phyloP scores from a whole-genome alignment of 2,113 vertebrate genomes.

The Bombycilla garrulus region DNA sequence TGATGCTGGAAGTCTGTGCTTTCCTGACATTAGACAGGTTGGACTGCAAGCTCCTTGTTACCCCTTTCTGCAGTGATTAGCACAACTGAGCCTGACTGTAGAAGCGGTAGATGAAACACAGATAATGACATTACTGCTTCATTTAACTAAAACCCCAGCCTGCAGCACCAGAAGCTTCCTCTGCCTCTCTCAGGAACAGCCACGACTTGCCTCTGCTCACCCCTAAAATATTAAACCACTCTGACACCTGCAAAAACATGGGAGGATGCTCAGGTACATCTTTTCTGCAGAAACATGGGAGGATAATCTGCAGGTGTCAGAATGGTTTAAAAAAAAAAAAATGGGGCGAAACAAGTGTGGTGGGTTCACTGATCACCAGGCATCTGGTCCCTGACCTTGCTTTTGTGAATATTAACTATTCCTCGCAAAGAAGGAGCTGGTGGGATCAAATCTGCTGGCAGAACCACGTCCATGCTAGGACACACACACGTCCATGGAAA shows the following conservation, averaged over 20 bases:
- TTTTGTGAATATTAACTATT: background rate
- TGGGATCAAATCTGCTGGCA: background rate
- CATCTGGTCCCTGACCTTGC: background rate
- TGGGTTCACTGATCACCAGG: background rate
- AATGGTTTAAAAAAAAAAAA: background rate
- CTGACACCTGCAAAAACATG: background rate
- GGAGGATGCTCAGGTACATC: background rate
- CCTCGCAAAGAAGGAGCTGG: background rate
- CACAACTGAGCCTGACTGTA: background rate
- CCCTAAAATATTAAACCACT: background rate
- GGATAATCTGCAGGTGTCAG: too few relatives aligned
- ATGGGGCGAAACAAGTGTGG: accelerated
- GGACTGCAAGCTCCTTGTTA: background rate
- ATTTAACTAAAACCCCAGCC: background rate
- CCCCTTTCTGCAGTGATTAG: background rate
- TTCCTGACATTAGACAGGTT: background rate
- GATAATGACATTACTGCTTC: background rate
- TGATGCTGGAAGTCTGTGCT: background rate
- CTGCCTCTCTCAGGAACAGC: background rate
- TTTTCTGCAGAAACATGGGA: too few relatives aligned
- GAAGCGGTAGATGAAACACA: background rate
- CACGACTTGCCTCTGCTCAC: background rate
- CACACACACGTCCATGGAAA: accelerated
- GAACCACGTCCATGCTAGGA: background rate
- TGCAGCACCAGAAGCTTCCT: background rate